Evolutionary conservation across 2,113 vertebrate species (phyloP), one percentile per base, ranked within the genome.

Genomic region (Arenaria interpres): DNA sequence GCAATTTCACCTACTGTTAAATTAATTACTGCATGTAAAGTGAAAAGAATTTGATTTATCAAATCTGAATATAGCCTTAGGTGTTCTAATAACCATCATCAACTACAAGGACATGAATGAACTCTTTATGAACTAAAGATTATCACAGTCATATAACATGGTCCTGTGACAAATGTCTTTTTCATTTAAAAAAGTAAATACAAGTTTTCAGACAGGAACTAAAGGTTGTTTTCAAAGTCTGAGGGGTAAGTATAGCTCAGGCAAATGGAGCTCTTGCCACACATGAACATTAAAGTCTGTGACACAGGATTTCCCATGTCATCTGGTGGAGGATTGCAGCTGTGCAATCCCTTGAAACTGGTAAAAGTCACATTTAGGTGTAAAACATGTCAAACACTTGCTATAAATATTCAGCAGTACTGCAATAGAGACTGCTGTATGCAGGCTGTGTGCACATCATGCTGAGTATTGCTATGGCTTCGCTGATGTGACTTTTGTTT

Each of bases 1-100:
- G 33, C 8, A 77, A 46, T 48, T 96, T 96, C 76, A 90, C 79
- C 71, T 85, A 56, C 73, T 94, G 57, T 81, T 96, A 92, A 94
- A 97, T 97, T 97, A 97, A 98, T 98, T 95, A 89, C 59, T 82
- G 50, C n/a, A 79, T 89, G 74, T 95, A 96, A 90, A 97, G 24
- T 91, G 71, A 93, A 97, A 97, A 74, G 67, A 94, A 24, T 83
- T 78, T 84, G 63, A 83, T 83, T 88, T 79, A 50, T 91, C 74
- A 94, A 77, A 60, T 80, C 72, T 89, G 72, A 96, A 68, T 93
- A 76, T 95, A 96, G 78, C 91, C 78, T 95, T 69, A 94, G 56
- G 69, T 96, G 57, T 71, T 84, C 12, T 41, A 80, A 78, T 89
- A 87, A 91, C 24, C 39, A 86, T 82, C 30, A 71, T 50, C 77